phyloP scores from a whole-genome alignment of 35 echinoderm and acorn worm species.

The Ophiothrix spiculata region DNA sequence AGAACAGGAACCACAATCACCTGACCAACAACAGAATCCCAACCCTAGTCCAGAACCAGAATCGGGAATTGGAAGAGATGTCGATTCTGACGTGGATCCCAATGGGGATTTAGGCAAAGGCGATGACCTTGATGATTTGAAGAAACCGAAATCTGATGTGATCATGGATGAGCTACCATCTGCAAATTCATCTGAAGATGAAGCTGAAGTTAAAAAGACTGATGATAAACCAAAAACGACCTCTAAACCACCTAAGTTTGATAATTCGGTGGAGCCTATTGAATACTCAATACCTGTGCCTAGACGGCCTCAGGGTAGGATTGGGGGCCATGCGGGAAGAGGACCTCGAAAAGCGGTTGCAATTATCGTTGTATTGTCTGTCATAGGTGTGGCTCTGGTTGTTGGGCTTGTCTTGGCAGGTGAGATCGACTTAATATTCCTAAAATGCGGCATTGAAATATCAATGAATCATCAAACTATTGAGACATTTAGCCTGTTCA shows the following conservation, averaged over 20 bases:
- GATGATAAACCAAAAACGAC: background rate
- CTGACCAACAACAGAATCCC: background rate
- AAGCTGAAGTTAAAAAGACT: background rate
- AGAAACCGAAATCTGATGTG: background rate
- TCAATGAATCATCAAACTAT: no score
- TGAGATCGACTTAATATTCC: no score
- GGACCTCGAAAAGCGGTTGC: background rate
- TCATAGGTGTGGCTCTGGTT: background rate
- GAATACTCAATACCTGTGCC: background rate
- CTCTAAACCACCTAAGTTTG: background rate
- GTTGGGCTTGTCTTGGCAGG: background rate
- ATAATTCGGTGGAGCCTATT: background rate
- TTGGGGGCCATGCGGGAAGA: background rate
- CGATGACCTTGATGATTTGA: background rate
- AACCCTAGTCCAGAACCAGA: background rate
- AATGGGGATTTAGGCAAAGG: background rate
- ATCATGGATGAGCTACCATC: background rate
- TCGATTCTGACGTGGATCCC: background rate
- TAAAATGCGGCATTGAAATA: no score
- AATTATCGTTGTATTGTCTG: background rate
- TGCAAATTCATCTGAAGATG: background rate
- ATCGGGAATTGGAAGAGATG: background rate
- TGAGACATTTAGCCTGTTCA: no score
- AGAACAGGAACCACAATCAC: no score
- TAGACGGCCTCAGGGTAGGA: background rate